These are phyloP conservation scores for Megaceryle maxima DNA, from an alignment of 2,113 vertebrate genomes.

Conservation along the genomic window DNA sequence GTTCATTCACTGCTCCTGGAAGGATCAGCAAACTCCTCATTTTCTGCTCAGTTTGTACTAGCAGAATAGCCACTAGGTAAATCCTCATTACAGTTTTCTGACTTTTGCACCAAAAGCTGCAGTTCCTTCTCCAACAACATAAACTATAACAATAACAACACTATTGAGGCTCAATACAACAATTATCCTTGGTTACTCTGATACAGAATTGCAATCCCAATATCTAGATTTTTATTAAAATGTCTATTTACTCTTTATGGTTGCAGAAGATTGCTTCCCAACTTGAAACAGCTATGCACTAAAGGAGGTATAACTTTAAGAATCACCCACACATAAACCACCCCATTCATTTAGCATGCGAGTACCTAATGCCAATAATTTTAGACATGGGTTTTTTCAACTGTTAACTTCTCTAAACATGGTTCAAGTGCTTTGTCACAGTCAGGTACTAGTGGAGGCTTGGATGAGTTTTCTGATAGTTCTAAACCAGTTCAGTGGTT, in stretches of 20 bases:
- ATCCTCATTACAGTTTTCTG: background rate
- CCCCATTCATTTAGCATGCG: background rate
- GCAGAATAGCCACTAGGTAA: background rate
- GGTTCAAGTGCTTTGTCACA: background rate
- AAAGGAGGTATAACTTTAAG: background rate
- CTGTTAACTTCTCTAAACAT: background rate
- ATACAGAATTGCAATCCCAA: background rate
- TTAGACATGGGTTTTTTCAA: background rate
- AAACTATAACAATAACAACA: background rate
- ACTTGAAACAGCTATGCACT: background rate
- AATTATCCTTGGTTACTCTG: background rate
- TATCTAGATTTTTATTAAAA: background rate
- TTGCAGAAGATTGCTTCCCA: background rate
- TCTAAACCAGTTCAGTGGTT: background rate
- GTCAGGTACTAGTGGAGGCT: background rate
- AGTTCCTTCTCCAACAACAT: background rate
- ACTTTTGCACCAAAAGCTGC: background rate
- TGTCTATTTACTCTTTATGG: background rate
- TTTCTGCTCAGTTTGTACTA: background rate
- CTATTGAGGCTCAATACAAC: background rate
- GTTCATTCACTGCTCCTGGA: background rate
- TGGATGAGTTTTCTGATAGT: background rate
- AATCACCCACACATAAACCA: background rate
- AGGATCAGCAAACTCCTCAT: background rate
- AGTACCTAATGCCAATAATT: background rate